phyloP scores from a whole-genome alignment of 2,888 invertebrate species.

The Hymenopus coronatus region DNA sequence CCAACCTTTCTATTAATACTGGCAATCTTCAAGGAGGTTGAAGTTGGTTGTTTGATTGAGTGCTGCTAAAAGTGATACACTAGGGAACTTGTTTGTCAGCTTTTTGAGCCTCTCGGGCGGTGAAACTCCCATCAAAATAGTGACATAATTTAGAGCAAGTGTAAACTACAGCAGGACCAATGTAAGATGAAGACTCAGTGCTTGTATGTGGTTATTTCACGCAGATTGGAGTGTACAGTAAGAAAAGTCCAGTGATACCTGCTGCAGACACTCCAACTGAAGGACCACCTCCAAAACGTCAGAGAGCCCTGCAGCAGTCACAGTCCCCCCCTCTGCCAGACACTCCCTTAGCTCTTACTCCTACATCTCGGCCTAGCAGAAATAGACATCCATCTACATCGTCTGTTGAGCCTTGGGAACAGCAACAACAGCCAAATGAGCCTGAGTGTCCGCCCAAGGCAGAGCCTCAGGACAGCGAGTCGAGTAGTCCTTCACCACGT shows the following conservation, averaged over 20 bases:
- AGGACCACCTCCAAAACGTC: conserved; percentile 31
- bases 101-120: too few relatives aligned
- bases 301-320: conserved; percentile 29
- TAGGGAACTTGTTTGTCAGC: too few relatives aligned
- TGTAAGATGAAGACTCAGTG: too few relatives aligned
- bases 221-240: conserved; percentile 18
- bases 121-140: too few relatives aligned
- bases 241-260: background rate
- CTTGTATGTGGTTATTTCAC: too few relatives aligned
- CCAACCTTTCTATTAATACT: too few relatives aligned
- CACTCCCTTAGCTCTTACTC: conserved; percentile 31
- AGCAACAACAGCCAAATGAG: conserved; percentile 26
- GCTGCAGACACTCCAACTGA: background rate
- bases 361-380: conserved; percentile 23
- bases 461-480: conserved; percentile 22
- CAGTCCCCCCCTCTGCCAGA: conserved; percentile 27
- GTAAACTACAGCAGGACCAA: too few relatives aligned
- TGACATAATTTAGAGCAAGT: too few relatives aligned
- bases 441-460: conserved; percentile 25
- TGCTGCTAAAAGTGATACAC: too few relatives aligned
- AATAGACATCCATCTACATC: conserved; percentile 20
- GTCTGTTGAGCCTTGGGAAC: conserved; percentile 29
- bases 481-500: conserved; percentile 21
- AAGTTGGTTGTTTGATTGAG: too few relatives aligned
- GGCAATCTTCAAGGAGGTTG: too few relatives aligned